phyloP scores from a whole-genome alignment of 2,113 vertebrate species.

The Fulmarus glacialis region DNA sequence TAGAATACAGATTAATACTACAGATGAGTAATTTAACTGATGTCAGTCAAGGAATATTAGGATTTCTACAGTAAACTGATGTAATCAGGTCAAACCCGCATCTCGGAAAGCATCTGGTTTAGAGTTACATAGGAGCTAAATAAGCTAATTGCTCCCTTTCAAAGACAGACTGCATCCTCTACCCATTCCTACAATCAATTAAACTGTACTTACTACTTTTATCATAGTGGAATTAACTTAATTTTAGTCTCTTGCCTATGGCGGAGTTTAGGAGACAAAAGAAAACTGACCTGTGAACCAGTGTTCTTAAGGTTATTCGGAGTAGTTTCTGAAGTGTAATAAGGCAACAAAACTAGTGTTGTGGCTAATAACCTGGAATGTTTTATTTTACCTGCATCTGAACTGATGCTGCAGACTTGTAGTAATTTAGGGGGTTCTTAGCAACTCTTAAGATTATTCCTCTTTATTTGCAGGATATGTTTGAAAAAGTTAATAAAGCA shows the following conservation, averaged over 20 bases:
- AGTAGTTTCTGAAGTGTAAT: background rate
- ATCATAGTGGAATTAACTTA: background rate
- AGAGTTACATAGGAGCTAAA: background rate
- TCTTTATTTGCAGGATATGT: constrained; percentile 87
- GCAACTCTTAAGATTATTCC: background rate
- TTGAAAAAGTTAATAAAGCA: constrained; percentile 99
- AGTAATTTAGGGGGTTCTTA: background rate
- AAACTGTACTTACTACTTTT: background rate
- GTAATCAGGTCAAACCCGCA: background rate
- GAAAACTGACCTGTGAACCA: background rate
- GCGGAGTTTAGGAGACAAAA: background rate
- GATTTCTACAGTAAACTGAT: background rate
- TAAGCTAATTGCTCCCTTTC: background rate
- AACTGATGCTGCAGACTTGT: background rate
- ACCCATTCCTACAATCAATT: background rate
- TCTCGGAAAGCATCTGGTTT: background rate
- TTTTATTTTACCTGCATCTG: background rate
- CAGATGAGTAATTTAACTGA: background rate
- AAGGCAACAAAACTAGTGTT: background rate
- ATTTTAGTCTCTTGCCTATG: background rate
- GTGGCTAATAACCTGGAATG: background rate
- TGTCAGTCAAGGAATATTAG: background rate
- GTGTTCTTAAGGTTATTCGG: background rate
- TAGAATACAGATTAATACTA: background rate
- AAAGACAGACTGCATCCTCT: background rate